A percentile compares a stretch with the other conserved stretches of the same genome.
Evolutionary conservation across 2,113 vertebrate genomes (phyloP).

Genomic region (Corvus cornix): DNA sequence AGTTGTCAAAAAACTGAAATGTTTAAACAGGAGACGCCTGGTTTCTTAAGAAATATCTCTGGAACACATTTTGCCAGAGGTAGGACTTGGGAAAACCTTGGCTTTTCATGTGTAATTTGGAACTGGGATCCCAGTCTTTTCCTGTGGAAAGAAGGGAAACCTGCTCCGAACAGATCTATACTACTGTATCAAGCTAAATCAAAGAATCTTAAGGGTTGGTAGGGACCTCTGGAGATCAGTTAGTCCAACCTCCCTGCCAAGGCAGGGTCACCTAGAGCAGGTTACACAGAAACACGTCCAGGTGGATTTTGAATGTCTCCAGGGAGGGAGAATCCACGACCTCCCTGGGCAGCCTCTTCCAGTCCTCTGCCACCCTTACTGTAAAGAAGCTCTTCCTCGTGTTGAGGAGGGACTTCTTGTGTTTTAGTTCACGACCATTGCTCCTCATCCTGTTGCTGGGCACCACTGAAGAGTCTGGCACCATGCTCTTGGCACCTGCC

Average conservation of each 20-base stretch:
- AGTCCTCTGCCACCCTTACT: background rate
- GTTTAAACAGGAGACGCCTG: background rate
- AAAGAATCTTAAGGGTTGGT: background rate
- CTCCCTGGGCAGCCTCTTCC: background rate
- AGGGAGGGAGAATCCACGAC: background rate
- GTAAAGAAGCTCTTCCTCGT: background rate
- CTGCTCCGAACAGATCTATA: background rate
- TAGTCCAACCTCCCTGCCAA: background rate
- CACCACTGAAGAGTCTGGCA: background rate
- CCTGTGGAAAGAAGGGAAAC: background rate
- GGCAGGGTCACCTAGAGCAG: background rate
- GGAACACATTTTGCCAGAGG: background rate
- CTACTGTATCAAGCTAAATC: background rate
- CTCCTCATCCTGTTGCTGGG: background rate
- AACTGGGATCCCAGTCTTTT: background rate
- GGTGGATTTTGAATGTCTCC: background rate
- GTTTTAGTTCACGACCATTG: background rate
- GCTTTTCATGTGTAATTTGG: background rate
- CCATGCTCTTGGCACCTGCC: background rate
- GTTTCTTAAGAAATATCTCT: background rate
- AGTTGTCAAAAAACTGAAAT: background rate
- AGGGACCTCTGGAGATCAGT: background rate
- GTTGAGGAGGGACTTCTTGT: background rate
- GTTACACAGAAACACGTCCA: background rate
- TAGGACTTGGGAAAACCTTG: background rate